A percentile compares a stretch with the other conserved stretches of the same genome.
These are phyloP conservation scores for Heliconius nattereri DNA, from an alignment of 1,140 invertebrate species.

Conservation along the genomic window DNA sequence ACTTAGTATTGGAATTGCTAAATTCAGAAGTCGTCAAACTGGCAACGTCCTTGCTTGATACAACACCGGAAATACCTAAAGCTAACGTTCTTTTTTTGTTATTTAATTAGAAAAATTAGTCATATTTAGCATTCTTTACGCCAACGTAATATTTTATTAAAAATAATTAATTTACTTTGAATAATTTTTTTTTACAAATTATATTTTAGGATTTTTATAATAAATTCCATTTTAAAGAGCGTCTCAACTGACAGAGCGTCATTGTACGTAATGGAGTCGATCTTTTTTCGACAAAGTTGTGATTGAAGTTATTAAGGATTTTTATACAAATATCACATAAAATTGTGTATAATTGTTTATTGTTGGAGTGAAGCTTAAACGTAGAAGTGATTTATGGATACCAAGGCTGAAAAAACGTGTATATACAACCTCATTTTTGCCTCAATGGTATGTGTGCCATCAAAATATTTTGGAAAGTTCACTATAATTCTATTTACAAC, in stretches of 20 bases:
- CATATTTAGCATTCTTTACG: slow-evolving; percentile 22
- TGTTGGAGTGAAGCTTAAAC: slow-evolving; percentile 54
- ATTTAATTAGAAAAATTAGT: slow-evolving; percentile 21
- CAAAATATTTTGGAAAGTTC: slow-evolving; percentile 82
- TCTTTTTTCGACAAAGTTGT: slow-evolving; percentile 63
- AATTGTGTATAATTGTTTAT: slow-evolving; percentile 55
- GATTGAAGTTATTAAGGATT: slow-evolving; percentile 55
- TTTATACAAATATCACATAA: slow-evolving; percentile 62
- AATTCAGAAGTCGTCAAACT: slow-evolving; percentile 77
- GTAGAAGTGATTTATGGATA: slow-evolving; percentile 65
- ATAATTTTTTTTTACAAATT: slow-evolving; percentile 5
- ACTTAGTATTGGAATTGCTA: slow-evolving; percentile 57
- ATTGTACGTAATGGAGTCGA: slow-evolving; percentile 81
- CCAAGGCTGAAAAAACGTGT: slow-evolving; percentile 50
- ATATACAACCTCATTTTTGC: slow-evolving; percentile 69
- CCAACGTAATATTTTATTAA: slow-evolving; percentile 14
- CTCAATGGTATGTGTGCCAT: slow-evolving; percentile 79
- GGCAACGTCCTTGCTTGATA: slow-evolving; percentile 69
- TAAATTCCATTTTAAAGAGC: slow-evolving; percentile 68
- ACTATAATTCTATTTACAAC: slow-evolving; percentile 36
- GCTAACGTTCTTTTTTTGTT: slow-evolving; percentile 18
- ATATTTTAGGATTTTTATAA: slow-evolving; percentile 7
- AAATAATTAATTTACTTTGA: neutral
- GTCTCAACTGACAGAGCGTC: slow-evolving; percentile 75
- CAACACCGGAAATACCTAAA: slow-evolving; percentile 46